These are phyloP conservation scores for Anagrus nilaparvatae DNA, from an alignment of 1,140 invertebrate species.

Conservation along the genomic window DNA sequence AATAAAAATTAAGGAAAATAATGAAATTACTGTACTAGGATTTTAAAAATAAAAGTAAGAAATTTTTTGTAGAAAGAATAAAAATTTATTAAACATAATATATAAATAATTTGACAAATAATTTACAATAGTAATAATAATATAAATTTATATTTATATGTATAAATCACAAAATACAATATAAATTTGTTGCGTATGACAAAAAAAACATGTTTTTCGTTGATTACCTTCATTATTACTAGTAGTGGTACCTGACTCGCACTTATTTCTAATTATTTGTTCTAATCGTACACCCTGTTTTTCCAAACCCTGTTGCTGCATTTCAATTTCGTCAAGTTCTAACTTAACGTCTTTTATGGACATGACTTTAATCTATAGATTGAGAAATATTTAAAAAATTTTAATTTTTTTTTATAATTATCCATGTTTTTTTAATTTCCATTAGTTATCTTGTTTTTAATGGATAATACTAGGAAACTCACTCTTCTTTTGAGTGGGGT, in stretches of 20 bases:
- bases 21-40: no score
- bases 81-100: no score
- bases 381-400: not conserved
- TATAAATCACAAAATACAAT: slow-evolving; percentile 5
- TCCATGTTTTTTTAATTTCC: not conserved
- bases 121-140: slow-evolving; percentile 2
- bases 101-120: no score
- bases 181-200: no score
- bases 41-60: no score
- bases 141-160: not conserved
- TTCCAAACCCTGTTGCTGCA: slow-evolving; percentile 81
- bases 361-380: slow-evolving; percentile 54
- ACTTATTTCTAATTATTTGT: slow-evolving; percentile 71
- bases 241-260: slow-evolving; percentile 46
- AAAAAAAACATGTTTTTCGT: slow-evolving; percentile 2
- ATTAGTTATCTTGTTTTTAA: slow-evolving; percentile 2
- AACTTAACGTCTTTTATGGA: slow-evolving; percentile 60
- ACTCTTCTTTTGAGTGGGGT: slow-evolving; percentile 55
- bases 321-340: slow-evolving; percentile 70
- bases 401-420: not conserved
- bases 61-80: no score
- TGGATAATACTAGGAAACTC: slow-evolving; percentile 19
- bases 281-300: slow-evolving; percentile 80
- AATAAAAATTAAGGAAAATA: no score
- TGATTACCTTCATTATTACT: slow-evolving; percentile 22